Evolutionary conservation across 2,113 vertebrate genomes (phyloP).

Genomic region (Hypanus sabinus): DNA sequence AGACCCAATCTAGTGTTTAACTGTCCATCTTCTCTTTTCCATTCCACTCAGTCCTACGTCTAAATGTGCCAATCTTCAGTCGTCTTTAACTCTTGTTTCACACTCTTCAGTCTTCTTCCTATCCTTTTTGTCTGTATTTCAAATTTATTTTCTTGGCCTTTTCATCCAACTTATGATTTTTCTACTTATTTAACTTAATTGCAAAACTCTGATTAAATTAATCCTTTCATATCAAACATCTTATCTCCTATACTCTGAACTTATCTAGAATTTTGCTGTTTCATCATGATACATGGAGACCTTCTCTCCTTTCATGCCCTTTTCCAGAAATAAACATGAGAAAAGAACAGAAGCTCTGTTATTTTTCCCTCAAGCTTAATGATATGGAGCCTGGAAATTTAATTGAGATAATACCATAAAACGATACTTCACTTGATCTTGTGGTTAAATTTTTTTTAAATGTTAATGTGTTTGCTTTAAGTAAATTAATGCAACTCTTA

Average conservation of each 20-base stretch:
- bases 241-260: neutral
- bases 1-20: neutral
- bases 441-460: neutral
- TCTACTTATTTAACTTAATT: neutral
- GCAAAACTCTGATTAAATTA: neutral
- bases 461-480: neutral
- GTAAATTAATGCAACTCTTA: neutral
- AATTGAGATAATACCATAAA: neutral
- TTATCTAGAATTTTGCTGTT: neutral
- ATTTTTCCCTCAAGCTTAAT: neutral
- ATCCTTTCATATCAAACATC: neutral
- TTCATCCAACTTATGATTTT: neutral
- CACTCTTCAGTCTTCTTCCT: neutral
- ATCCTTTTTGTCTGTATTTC: neutral
- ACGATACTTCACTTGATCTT: neutral
- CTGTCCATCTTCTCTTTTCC: neutral
- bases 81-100: neutral
- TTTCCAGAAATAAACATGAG: neutral
- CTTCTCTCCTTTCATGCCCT: neutral
- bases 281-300: neutral
- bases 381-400: neutral
- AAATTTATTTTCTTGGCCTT: neutral
- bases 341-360: too few relatives aligned
- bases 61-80: slow-evolving; percentile 21
- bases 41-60: neutral